A percentile compares a stretch with the other conserved stretches of the same genome.
These are phyloP conservation scores for Hofmannophila pseudospretella DNA, from an alignment of 2,888 invertebrate species.

Conservation along the genomic window DNA sequence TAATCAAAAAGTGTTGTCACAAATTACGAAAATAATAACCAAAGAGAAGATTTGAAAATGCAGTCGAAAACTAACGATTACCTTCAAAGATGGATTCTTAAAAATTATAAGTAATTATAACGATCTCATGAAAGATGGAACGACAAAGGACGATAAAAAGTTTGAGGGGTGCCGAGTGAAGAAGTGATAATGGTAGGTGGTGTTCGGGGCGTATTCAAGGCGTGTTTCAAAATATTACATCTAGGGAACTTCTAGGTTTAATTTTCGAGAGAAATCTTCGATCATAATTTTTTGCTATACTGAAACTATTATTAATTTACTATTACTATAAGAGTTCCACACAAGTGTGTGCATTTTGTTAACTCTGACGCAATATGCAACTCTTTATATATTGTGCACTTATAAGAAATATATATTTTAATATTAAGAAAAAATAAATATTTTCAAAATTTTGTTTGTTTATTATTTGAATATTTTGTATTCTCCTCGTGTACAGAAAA, in stretches of 20 bases:
- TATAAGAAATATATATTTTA: neutral
- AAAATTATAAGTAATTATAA: conserved; percentile 4
- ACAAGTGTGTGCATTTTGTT: conserved; percentile 31
- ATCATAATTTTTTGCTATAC: conserved; percentile 35
- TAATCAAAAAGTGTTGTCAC: conserved; percentile 36
- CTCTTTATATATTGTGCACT: conserved; percentile 8
- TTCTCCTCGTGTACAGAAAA: conserved; percentile 14
- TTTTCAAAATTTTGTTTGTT: conserved; percentile 35
- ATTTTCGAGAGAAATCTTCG: conserved; percentile 37
- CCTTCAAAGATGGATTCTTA: conserved; percentile 6
- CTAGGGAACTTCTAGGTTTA: conserved; percentile 29
- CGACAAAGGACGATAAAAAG: conserved; percentile 28
- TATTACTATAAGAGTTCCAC: conserved; percentile 32
- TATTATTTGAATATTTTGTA: conserved; percentile 38
- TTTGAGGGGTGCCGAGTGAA: conserved; percentile 38
- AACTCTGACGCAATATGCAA: conserved; percentile 15
- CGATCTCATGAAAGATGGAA: conserved; percentile 8
- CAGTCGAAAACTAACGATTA: conserved; percentile 18
- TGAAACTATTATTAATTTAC: conserved; percentile 41
- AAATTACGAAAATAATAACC: conserved; percentile 23
- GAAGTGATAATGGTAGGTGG: conserved; percentile 24
- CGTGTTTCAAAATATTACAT: conserved; percentile 41
- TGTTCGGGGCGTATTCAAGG: conserved; percentile 42
- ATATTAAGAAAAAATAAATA: conserved; percentile 45
- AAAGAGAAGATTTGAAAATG: conserved; percentile 27